Percentiles rank a stretch among this genome's conserved stretches.
phyloP scores from a whole-genome alignment of 2,888 invertebrate species.

The Noctua janthe region DNA sequence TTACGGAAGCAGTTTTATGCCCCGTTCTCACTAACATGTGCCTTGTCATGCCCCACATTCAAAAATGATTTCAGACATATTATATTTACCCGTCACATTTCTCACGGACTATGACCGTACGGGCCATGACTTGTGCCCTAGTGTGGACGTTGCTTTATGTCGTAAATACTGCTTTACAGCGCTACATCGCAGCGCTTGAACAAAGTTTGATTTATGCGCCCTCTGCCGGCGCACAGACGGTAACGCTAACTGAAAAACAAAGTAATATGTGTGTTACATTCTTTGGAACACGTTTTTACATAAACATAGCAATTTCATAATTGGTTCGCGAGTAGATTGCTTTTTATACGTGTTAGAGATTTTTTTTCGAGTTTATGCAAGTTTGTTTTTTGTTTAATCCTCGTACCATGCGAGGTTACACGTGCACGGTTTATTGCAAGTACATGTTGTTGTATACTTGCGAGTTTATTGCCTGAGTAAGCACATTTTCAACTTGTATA shows the following conservation, averaged over 20 bases:
- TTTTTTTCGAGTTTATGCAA: conserved; percentile 1
- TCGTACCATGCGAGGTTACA: neutral
- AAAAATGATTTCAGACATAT: neutral
- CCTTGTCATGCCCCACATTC: neutral
- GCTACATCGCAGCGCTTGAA: conserved; percentile 45
- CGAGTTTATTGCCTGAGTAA: neutral
- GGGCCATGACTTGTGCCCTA: neutral
- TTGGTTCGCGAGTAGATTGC: conserved; percentile 37
- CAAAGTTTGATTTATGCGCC: conserved; percentile 61
- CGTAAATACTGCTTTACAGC: conserved; percentile 58
- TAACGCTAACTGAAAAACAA: conserved; percentile 55
- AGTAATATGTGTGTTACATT: conserved; percentile 48
- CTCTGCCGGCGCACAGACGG: conserved; percentile 22
- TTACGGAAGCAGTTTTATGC: neutral
- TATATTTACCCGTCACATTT: neutral
- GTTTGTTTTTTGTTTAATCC: neutral
- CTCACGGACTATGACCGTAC: neutral
- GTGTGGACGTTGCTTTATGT: conserved; percentile 27
- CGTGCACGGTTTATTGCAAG: neutral
- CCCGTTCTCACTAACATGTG: neutral
- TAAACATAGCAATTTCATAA: conserved; percentile 42
- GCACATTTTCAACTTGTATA: neutral
- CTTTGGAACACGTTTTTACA: conserved; percentile 36
- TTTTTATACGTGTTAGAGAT: conserved; percentile 23
- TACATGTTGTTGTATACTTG: neutral